Evolutionary conservation across 2,797 vertebrate genomes (phyloP), one percentile per base, ranked within the genome.

Genomic region (Diplodus sargus): DNA sequence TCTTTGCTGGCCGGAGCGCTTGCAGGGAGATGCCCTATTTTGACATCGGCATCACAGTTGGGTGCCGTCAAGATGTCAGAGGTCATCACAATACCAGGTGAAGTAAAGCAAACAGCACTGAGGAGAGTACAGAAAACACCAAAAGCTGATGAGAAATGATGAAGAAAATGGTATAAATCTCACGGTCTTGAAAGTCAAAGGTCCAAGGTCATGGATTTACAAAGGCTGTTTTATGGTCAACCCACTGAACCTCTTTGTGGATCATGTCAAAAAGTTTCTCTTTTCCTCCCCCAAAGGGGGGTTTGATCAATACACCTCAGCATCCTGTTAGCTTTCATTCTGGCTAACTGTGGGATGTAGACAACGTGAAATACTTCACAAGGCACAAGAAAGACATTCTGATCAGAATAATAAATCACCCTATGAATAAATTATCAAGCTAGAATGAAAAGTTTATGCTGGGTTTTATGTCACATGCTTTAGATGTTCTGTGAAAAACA

Each of bases 21-120:
- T 72, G 85, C 86, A 51, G 86, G 60, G 79, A 76, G 43, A 69
- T 85, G 84, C 49, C 76, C 79, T 16, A 68, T 74, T 74, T 66
- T 79, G 64, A 80, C 74, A 76, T 67, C 48, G 47, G 63, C 49
- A 66, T 71, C 80, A 73, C 83, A 79, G 83, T 57, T 13, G n/a
- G 64, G 64, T 25, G 62, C 74, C 63, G 58, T 28, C 58, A 63
- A 17, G 42, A 53, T 68, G 79, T 80, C 83, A 86, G 34, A 83
- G 85, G 80, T 89, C 74, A 56, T 89, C 74, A 59, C 39, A 5
- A 20, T 17, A 25, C 68, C 75, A 49, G 77, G 79, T 78, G 68
- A 51, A 62, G 57, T 34, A n/a, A 25, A 62, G 51, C 69, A 49
- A 72, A 63, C 39, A 54, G 57, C 62, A 25, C 45, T 2, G 0